These are phyloP conservation scores for Ophion slaviceki DNA, from an alignment of 2,888 invertebrate species.

Conservation along the genomic window DNA sequence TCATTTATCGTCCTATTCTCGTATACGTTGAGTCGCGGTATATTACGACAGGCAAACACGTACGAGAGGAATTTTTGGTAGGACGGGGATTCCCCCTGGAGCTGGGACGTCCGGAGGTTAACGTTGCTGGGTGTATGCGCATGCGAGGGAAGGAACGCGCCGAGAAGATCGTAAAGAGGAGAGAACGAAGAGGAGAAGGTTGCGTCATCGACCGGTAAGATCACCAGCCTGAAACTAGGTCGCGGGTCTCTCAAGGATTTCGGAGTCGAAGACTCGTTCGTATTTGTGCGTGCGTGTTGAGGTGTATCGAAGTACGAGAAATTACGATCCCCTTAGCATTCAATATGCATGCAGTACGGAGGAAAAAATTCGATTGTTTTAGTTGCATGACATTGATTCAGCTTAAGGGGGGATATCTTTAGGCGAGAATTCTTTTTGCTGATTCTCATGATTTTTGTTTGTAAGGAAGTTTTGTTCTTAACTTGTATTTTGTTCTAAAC, in stretches of 20 bases:
- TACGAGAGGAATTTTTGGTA: constrained; percentile 50
- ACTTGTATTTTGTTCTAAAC: too few relatives aligned
- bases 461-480: too few relatives aligned
- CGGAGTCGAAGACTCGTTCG: constrained; percentile 66
- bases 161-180: constrained; percentile 32
- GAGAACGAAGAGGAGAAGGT: constrained; percentile 69
- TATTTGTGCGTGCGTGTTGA: constrained; percentile 3
- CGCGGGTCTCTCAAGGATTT: constrained; percentile 74
- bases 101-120: constrained; percentile 41
- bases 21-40: constrained; percentile 1
- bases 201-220: constrained; percentile 79
- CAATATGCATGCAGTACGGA: neutral
- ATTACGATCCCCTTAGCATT: constrained; percentile 1
- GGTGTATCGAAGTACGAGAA: constrained; percentile 19
- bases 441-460: too few relatives aligned
- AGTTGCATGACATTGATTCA: too few relatives aligned
- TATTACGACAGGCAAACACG: constrained; percentile 50
- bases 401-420: too few relatives aligned
- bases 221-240: constrained; percentile 81
- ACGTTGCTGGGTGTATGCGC: constrained; percentile 35
- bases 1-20: constrained; percentile 22
- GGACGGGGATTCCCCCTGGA: constrained; percentile 46
- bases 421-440: too few relatives aligned
- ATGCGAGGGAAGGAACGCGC: constrained; percentile 30
- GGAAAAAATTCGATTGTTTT: neutral